Evolutionary conservation across 2,797 vertebrate genomes (phyloP).

Genomic region (Peromyscus attwateri): DNA sequence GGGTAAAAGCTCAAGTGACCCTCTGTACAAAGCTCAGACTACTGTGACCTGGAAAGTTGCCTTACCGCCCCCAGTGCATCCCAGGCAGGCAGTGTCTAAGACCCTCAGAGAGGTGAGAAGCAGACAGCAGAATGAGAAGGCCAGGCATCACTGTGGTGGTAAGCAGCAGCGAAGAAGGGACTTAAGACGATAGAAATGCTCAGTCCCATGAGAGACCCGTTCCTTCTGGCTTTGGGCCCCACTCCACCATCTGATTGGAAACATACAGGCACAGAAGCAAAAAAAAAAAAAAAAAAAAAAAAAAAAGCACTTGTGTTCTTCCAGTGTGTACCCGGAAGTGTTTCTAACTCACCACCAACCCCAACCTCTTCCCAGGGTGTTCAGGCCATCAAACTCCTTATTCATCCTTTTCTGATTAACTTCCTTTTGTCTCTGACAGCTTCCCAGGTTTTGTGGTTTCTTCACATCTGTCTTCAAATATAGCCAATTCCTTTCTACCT

Average conservation of each 20-base stretch:
- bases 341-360: no score
- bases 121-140: neutral
- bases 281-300: no score
- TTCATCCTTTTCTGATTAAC: accelerated
- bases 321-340: neutral
- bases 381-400: neutral
- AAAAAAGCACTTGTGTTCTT: neutral
- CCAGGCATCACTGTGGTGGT: accelerated
- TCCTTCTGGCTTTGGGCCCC: neutral
- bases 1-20: slow-evolving; percentile 16
- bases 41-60: neutral
- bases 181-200: neutral
- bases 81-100: neutral
- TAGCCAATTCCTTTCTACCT: neutral
- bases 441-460: neutral
- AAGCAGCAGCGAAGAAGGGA: neutral
- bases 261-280: neutral
- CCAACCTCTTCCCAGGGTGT: neutral
- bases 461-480: neutral
- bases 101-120: neutral
- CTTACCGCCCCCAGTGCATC: neutral
- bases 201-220: neutral
- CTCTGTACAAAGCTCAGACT: neutral
- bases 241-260: neutral
- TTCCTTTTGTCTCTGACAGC: neutral